These are phyloP conservation scores for Spongia lamella DNA, from an alignment of 37 sponge, comb jelly and placozoan genomes.

Conservation along the genomic window DNA sequence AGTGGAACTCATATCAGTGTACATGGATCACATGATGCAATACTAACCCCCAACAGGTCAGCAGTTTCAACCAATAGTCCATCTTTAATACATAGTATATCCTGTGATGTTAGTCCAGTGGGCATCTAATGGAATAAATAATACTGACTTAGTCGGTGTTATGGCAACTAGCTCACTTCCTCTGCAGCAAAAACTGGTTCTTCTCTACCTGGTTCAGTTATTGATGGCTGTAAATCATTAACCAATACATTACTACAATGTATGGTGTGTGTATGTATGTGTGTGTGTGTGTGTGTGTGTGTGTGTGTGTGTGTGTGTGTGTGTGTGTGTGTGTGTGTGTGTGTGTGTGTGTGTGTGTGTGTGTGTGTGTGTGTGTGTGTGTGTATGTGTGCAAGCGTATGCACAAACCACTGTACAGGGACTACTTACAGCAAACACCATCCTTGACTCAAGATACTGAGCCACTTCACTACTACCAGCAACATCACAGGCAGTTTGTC, in stretches of 20 bases:
- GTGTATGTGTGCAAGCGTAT: neutral
- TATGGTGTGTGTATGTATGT: no score
- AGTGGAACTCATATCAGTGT: no score
- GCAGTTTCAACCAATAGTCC: conserved; percentile 80
- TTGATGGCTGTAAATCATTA: no score
- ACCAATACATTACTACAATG: neutral
- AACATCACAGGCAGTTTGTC: no score
- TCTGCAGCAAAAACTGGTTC: neutral
- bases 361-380: no score
- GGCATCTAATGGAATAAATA: neutral
- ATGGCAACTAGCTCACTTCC: no score
- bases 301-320: no score
- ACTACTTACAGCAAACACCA: conserved; percentile 83
- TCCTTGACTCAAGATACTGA: conserved; percentile 64
- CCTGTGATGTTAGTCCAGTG: conserved; percentile 51
- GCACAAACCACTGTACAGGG: neutral
- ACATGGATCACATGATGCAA: conserved; percentile 6
- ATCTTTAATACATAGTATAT: conserved; percentile 78
- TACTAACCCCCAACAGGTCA: conserved; percentile 73
- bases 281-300: no score
- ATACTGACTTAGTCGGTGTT: no score
- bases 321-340: no score
- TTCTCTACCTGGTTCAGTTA: neutral
- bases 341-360: no score
- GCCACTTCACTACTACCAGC: conserved; percentile 39